These are phyloP conservation scores for Drosophila meridiana DNA, from an alignment of 2,888 invertebrate species.

Conservation along the genomic window DNA sequence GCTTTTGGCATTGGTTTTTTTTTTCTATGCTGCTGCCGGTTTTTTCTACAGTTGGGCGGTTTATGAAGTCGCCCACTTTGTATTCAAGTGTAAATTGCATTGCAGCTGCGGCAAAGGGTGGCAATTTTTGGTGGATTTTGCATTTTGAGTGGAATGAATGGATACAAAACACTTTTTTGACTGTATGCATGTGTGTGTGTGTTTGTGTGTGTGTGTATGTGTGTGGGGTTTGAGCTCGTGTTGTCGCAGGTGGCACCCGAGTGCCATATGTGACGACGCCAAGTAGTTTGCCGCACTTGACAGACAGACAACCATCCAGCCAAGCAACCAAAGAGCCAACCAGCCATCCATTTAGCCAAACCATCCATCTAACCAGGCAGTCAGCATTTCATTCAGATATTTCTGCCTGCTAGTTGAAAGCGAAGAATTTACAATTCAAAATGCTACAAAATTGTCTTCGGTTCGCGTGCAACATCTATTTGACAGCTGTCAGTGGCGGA, in stretches of 20 bases:
- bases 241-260: constrained; percentile 69
- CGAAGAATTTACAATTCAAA: constrained; percentile 79
- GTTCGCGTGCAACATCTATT: constrained; percentile 68
- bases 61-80: constrained; percentile 60
- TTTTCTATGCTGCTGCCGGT: constrained; percentile 7
- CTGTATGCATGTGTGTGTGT: constrained; percentile 15
- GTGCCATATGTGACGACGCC: constrained; percentile 59
- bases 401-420: constrained; percentile 51
- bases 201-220: constrained; percentile 13
- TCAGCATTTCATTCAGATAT: constrained; percentile 45
- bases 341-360: constrained; percentile 24
- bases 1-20: constrained; percentile 45
- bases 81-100: constrained; percentile 80
- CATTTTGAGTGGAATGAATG: constrained; percentile 69
- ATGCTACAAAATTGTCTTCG: constrained; percentile 73
- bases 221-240: constrained; percentile 49
- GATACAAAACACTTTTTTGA: constrained; percentile 52
- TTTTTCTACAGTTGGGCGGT: constrained; percentile 7
- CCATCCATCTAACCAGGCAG: constrained; percentile 32
- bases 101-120: constrained; percentile 66
- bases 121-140: constrained; percentile 66
- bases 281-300: constrained; percentile 71
- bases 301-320: constrained; percentile 41
- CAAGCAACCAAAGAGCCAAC: constrained; percentile 22
- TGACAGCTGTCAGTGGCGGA: constrained; percentile 69